Percentiles rank a stretch among this genome's conserved stretches.
phyloP scores from a whole-genome alignment of 2,113 vertebrate genomes.

The Nettapus auritus region DNA sequence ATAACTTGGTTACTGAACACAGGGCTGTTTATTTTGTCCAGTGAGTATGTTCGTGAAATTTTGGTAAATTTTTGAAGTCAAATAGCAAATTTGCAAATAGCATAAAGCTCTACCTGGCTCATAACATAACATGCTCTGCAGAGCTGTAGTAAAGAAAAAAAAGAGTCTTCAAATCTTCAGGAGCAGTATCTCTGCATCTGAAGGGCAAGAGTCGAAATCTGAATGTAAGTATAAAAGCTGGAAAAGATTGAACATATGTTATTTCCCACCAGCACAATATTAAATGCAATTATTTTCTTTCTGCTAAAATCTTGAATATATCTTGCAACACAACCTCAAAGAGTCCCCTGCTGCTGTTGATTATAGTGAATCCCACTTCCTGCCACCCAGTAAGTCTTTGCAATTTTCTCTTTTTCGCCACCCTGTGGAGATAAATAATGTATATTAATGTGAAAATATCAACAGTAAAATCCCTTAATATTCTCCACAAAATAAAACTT shows the following conservation, averaged over 20 bases:
- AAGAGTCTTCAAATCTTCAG: not conserved
- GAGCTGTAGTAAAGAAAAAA: not conserved
- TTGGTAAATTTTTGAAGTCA: slow-evolving; percentile 22
- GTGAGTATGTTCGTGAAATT: not conserved
- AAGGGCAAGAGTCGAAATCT: slow-evolving; percentile 44
- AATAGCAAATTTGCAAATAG: slow-evolving; percentile 5
- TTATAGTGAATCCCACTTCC: slow-evolving; percentile 69
- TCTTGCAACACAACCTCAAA: slow-evolving; percentile 64
- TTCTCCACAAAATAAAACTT: slow-evolving; percentile 61
- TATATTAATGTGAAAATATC: slow-evolving; percentile 70
- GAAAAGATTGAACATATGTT: slow-evolving; percentile 56
- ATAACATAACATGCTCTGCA: not conserved
- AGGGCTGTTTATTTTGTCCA: slow-evolving; percentile 36
- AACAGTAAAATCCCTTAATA: slow-evolving; percentile 67
- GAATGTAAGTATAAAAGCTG: slow-evolving; percentile 51
- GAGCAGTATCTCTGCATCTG: slow-evolving; percentile 5
- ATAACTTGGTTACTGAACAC: not conserved
- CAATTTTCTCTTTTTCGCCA: slow-evolving; percentile 71
- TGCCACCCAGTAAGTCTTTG: slow-evolving; percentile 68
- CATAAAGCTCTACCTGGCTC: slow-evolving; percentile 2
- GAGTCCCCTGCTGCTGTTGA: slow-evolving; percentile 65
- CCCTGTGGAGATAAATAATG: slow-evolving; percentile 72
- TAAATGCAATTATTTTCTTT: slow-evolving; percentile 73
- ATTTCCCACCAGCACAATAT: slow-evolving; percentile 53
- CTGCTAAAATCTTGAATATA: slow-evolving; percentile 66